phyloP scores from a whole-genome alignment of 2,888 invertebrate genomes.

The Amphipyra tragopoginis region DNA sequence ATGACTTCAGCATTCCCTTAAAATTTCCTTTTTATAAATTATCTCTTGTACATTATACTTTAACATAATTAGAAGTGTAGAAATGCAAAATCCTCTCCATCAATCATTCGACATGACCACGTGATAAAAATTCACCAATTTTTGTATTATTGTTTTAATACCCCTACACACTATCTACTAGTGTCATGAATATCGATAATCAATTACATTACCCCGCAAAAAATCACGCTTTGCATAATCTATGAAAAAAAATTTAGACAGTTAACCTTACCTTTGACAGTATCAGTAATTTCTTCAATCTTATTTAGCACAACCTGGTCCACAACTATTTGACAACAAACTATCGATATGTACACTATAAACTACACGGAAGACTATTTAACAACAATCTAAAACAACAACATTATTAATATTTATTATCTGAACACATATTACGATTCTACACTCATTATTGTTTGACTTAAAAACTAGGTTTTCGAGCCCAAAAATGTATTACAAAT shows the following conservation, averaged over 20 bases:
- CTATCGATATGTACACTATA: slow-evolving; percentile 58
- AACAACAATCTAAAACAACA: slow-evolving; percentile 62
- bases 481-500: slow-evolving; percentile 48
- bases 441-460: slow-evolving; percentile 56
- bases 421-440: slow-evolving; percentile 59
- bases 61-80: no score
- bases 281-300: slow-evolving; percentile 77
- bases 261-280: slow-evolving; percentile 77
- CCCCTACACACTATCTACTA: no score
- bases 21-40: no score
- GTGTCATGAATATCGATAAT: not conserved
- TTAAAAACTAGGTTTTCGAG: slow-evolving; percentile 51
- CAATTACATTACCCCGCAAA: not conserved
- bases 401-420: slow-evolving; percentile 53
- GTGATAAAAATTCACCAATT: no score
- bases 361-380: slow-evolving; percentile 63
- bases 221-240: not conserved
- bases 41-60: no score
- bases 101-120: no score
- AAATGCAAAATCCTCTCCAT: no score
- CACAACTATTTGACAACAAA: slow-evolving; percentile 71
- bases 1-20: no score
- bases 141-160: no score
- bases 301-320: slow-evolving; percentile 78
- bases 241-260: not conserved